Conservation (phyloP, 2,113 vertebrate species). For the Macroglossus sobrinus region DNA sequence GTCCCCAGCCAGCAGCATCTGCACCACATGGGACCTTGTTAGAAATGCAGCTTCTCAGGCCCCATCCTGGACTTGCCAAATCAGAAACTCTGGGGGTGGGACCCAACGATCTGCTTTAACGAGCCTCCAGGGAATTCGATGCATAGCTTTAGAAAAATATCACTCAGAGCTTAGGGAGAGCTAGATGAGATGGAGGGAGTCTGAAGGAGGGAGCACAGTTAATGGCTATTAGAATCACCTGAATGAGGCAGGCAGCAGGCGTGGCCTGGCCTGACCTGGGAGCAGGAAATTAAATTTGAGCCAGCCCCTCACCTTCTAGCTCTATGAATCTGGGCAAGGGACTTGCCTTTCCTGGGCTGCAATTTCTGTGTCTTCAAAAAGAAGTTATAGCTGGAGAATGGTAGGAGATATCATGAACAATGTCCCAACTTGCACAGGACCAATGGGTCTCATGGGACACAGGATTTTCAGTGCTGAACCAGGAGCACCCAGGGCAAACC, state of each 20-base stretch:
- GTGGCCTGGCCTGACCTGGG: not conserved
- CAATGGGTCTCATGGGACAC: not conserved
- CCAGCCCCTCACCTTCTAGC: not conserved
- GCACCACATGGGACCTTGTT: not conserved
- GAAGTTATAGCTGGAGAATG: not conserved
- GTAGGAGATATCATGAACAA: not conserved
- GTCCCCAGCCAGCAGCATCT: not conserved
- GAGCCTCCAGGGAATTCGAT: not conserved
- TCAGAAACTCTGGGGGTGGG: not conserved
- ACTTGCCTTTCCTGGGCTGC: not conserved
- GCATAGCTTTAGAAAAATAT: not conserved
- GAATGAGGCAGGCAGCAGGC: not conserved
- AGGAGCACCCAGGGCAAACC: not conserved
- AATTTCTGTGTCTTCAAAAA: not conserved
- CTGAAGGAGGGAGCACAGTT: not conserved
- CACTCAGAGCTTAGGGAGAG: not conserved
- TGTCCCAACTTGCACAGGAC: not conserved
- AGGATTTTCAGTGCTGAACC: not conserved
- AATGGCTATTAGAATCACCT: not conserved
- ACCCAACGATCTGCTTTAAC: no score
- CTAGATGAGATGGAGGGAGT: rapidly evolving
- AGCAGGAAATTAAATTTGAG: not conserved
- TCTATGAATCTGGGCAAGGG: not conserved
- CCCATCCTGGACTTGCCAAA: not conserved
- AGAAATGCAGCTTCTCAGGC: not conserved